Conservation (phyloP, 2,113 vertebrate species). For the Chauna torquata region DNA sequence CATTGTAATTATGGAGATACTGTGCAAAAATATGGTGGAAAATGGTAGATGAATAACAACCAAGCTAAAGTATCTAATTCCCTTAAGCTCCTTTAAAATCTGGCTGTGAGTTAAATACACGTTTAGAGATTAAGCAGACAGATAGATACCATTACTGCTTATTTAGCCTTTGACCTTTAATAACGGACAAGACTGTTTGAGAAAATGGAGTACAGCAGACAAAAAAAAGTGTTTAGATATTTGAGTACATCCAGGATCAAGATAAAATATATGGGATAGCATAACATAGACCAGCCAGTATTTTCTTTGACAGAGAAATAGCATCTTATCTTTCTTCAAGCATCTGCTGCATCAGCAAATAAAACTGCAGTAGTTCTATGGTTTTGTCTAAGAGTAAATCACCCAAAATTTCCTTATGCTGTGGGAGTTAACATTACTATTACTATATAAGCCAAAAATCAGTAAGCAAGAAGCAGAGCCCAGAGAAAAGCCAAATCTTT, state of each 20-base stretch:
- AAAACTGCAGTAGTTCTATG: neutral
- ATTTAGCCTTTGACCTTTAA: neutral
- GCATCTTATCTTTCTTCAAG: neutral
- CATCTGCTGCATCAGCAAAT: neutral
- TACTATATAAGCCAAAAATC: neutral
- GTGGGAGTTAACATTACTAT: neutral
- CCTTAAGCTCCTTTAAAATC: neutral
- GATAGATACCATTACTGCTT: neutral
- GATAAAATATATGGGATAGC: neutral
- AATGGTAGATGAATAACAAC: neutral
- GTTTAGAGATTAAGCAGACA: neutral
- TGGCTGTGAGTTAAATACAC: neutral
- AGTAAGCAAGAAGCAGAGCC: neutral
- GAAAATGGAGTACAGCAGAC: neutral
- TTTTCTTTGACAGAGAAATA: neutral
- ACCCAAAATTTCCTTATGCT: neutral
- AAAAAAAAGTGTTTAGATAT: neutral
- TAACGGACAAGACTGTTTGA: neutral
- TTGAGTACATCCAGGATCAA: neutral
- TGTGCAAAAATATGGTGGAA: neutral
- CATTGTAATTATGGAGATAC: neutral
- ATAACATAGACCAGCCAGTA: neutral
- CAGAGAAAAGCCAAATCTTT: neutral
- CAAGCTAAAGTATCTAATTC: neutral
- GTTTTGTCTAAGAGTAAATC: neutral